Evolutionary conservation across 2,113 vertebrate species (phyloP), one percentile per base, ranked within the genome.

Genomic region (Sceloporus tristichus): DNA sequence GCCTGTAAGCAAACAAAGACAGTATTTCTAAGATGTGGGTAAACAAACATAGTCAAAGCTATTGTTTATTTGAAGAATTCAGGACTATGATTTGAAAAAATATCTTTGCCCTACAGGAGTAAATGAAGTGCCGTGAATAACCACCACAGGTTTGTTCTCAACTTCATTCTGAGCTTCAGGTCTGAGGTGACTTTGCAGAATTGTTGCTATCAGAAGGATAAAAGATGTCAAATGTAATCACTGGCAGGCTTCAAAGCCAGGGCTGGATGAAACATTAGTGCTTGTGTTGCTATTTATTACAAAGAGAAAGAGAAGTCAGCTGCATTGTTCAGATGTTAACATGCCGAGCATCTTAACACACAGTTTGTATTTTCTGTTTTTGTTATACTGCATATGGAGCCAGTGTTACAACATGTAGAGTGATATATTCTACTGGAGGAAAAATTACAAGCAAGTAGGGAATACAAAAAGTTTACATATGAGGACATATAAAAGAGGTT

Each of bases 71-170:
- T 88, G 90, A 93, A 88, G 2, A 5, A 76, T 56, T 11, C 29
- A 77, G 82, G 77, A 56, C 84, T 87, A 65, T 48, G 68, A 89
- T 89, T 87, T 65, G 16, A 91, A 78, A 48, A 94, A 91, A 34
- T 87, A n/a, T 7, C 42, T 90, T 90, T 85, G 21, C 86, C 70
- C 82, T 82, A 14, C 14, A 54, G 62, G 89, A 79, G 79, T 89
- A 79, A 88, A 87, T 86, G 90, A 54, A 19, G 86, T 86, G 27
- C 62, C 84, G 86, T 88, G 71, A 85, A 14, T 90, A 79, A 85
- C 81, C 85, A 38, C 14, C 27, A n/a, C 21, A 82, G 13, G 34
- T 40, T 48, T 82, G 16, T 56, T 71, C 23, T 82, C 18, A 3
- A 5, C 91, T 90, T 25, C 62, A 62, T 53, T 93, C 62, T 74